Conservation (phyloP, 2,113 vertebrate species). For the Lasiurus cinereus region DNA sequence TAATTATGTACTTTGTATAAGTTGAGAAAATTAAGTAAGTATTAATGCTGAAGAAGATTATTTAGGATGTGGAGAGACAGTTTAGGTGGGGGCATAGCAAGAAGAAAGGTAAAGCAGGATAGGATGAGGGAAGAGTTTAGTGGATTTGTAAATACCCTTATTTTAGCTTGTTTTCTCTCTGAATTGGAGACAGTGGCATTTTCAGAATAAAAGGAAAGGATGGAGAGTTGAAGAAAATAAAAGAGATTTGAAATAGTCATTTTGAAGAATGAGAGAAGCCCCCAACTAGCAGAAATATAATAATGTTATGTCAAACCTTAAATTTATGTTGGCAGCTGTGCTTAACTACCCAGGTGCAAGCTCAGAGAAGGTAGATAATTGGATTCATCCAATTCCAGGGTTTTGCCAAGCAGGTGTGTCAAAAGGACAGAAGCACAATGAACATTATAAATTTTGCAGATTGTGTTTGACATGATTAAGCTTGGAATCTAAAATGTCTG, state of each 20-base stretch:
- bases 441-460: slow-evolving; percentile 4
- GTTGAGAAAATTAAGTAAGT: neutral
- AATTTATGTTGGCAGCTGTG: slow-evolving; percentile 69
- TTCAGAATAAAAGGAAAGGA: neutral
- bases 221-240: neutral
- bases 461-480: slow-evolving; percentile 14
- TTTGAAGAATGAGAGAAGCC: slow-evolving; percentile 33
- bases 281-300: slow-evolving; percentile 30
- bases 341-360: slow-evolving; percentile 72
- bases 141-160: neutral
- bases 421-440: slow-evolving; percentile 52
- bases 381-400: slow-evolving; percentile 15
- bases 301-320: neutral
- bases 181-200: neutral
- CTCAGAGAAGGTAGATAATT: slow-evolving; percentile 62
- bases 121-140: neutral
- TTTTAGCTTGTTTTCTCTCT: neutral
- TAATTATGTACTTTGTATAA: neutral
- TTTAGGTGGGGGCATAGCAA: neutral
- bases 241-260: neutral
- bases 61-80: neutral
- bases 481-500: neutral
- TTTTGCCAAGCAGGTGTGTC: slow-evolving; percentile 65
- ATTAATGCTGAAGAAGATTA: neutral
- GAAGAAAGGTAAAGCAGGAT: neutral